These are phyloP conservation scores for Argyrosomus japonicus DNA, from an alignment of 2,113 vertebrate genomes.

Conservation along the genomic window DNA sequence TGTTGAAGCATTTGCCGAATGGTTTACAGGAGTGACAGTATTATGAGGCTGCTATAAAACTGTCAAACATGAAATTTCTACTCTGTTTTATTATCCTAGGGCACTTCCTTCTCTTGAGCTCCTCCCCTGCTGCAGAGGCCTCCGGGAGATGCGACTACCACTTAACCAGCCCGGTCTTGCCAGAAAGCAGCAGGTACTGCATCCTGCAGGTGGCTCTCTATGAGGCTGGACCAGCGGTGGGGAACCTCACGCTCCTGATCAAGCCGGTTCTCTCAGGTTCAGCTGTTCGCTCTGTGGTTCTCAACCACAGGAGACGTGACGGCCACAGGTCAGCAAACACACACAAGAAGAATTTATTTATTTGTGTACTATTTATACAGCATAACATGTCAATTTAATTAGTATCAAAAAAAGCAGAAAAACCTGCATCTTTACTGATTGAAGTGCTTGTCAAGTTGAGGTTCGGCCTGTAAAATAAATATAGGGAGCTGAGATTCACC, in stretches of 20 bases:
- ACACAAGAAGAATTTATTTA: background rate
- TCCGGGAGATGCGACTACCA: conserved; percentile 77
- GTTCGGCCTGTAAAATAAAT: conserved; percentile 14
- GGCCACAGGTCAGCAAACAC: conserved; percentile 72
- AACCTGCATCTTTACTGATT: conserved; percentile 18
- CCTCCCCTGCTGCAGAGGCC: conserved; percentile 41
- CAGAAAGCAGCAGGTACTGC: conserved; percentile 70
- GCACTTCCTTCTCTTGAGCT: conserved; percentile 81
- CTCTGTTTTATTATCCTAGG: conserved; percentile 70
- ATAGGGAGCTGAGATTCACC: background rate
- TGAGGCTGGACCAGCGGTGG: conserved; percentile 60
- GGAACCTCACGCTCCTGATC: conserved; percentile 80
- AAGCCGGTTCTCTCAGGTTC: conserved; percentile 57
- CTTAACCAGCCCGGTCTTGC: conserved; percentile 80
- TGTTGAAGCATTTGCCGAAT: background rate
- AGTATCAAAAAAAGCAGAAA: conserved; percentile 14
- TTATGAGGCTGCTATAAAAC: conserved; percentile 13
- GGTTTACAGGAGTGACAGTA: conserved; percentile 2
- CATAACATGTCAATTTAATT: conserved; percentile 21
- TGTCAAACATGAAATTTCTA: conserved; percentile 7
- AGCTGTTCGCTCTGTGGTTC: conserved; percentile 35
- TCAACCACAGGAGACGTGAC: conserved; percentile 47
- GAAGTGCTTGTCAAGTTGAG: conserved; percentile 50
- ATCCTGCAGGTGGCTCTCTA: conserved; percentile 76
- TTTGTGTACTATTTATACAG: conserved; percentile 7